These are phyloP conservation scores for Agrypnus murinus DNA, from an alignment of 2,888 invertebrate genomes.

Conservation along the genomic window DNA sequence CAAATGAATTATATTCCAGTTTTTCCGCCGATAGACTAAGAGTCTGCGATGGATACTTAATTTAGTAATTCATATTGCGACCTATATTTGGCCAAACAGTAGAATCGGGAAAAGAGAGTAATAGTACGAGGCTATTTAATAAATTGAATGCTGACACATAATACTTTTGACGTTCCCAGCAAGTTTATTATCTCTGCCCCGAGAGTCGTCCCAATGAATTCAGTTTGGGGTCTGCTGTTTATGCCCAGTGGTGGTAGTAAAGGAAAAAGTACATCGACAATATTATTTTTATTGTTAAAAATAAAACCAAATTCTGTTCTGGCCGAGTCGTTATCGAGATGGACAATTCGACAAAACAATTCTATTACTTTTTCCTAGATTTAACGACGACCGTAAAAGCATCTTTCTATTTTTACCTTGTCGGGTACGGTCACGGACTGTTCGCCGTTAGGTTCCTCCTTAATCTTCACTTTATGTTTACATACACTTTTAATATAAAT, in stretches of 20 bases:
- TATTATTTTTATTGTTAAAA: constrained; percentile 46
- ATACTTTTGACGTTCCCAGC: constrained; percentile 41
- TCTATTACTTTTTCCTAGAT: constrained; percentile 37
- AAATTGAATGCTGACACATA: constrained; percentile 46
- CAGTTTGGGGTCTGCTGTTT: constrained; percentile 36
- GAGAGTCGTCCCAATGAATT: constrained; percentile 39
- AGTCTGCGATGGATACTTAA: constrained; percentile 33
- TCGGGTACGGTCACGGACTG: too few species aligned
- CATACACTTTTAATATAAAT: neutral
- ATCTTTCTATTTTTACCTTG: constrained; percentile 21
- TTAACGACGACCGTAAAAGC: constrained; percentile 26
- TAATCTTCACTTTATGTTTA: too few species aligned
- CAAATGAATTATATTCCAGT: constrained; percentile 13
- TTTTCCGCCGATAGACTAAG: constrained; percentile 23
- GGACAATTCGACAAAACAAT: constrained; percentile 42
- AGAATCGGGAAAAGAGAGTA: constrained; percentile 20
- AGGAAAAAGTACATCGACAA: constrained; percentile 36
- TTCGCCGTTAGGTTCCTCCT: too few species aligned
- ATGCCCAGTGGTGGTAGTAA: constrained; percentile 38
- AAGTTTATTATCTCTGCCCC: constrained; percentile 42
- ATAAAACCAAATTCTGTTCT: constrained; percentile 34
- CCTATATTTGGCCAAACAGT: constrained; percentile 38
- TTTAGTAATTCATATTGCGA: constrained; percentile 43
- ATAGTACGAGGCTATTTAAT: constrained; percentile 45
- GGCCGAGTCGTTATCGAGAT: constrained; percentile 36